Conservation (phyloP, 2,113 vertebrate genomes). For the Boleophthalmus pectinirostris region DNA sequence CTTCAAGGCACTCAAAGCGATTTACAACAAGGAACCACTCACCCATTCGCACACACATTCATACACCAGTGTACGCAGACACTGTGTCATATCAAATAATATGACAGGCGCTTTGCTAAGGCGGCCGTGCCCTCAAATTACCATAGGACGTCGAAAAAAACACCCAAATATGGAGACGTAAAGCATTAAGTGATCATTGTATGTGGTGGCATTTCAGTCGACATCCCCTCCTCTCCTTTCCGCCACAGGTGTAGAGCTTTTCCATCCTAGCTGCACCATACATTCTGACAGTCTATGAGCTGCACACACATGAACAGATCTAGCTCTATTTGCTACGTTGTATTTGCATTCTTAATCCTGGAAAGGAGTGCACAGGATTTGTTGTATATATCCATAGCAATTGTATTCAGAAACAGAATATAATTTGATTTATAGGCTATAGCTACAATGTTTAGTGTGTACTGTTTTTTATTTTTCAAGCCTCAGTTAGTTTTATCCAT, state of each 20-base stretch:
- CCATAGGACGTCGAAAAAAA: background rate
- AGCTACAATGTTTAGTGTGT: too few relatives aligned
- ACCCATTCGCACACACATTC: too few relatives aligned
- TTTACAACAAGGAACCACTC: too few relatives aligned
- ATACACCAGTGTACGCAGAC: too few relatives aligned
- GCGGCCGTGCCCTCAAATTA: background rate
- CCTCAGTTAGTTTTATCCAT: background rate
- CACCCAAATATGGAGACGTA: background rate
- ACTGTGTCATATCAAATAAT: background rate
- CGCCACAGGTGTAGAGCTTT: background rate
- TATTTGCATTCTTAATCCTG: background rate
- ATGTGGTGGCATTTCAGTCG: background rate
- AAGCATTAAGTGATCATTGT: background rate
- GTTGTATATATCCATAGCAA: too few relatives aligned
- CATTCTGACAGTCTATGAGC: too few relatives aligned
- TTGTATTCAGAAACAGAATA: too few relatives aligned
- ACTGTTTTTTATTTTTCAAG: background rate
- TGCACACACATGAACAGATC: background rate
- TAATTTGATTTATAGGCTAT: background rate
- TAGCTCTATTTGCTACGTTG: too few relatives aligned
- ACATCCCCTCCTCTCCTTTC: background rate
- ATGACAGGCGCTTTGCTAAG: background rate
- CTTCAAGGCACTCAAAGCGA: too few relatives aligned
- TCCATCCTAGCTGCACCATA: background rate
- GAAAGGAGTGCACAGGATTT: too few relatives aligned